Evolutionary conservation across 2,888 invertebrate genomes (phyloP).

Genomic region (Pollenia angustigena): DNA sequence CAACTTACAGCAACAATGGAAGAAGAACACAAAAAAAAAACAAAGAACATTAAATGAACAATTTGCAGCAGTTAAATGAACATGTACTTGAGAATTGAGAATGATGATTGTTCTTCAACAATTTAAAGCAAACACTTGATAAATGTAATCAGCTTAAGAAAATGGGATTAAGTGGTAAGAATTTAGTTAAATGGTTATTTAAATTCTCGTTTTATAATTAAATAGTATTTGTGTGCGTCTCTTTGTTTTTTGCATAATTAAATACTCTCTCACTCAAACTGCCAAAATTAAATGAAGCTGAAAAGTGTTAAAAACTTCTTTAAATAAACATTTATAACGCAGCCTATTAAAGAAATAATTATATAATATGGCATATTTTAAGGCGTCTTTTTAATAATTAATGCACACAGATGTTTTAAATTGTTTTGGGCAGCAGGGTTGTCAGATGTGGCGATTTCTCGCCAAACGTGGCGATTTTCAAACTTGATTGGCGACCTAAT

Average conservation of each 20-base stretch:
- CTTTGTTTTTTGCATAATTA: constrained; percentile 17
- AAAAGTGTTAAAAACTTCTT: constrained; percentile 3
- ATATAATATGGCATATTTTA: constrained; percentile 29
- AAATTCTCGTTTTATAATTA: constrained; percentile 35
- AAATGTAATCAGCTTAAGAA: constrained; percentile 52
- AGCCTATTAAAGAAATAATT: not conserved
- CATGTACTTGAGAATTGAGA: constrained; percentile 28
- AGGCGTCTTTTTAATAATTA: constrained; percentile 17
- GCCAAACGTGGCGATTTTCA: too few relatives aligned
- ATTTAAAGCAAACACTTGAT: constrained; percentile 63
- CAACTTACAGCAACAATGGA: not conserved
- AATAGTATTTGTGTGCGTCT: constrained; percentile 6
- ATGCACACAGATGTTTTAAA: constrained; percentile 2
- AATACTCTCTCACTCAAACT: not conserved
- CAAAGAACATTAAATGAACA: constrained; percentile 42
- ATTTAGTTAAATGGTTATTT: constrained; percentile 60
- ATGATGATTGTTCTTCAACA: constrained; percentile 60
- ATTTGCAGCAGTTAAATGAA: constrained; percentile 61
- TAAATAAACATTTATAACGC: constrained; percentile 18
- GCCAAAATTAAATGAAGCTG: not conserved
- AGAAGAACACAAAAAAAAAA: not conserved
- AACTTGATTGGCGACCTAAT: too few relatives aligned
- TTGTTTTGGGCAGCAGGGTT: not conserved
- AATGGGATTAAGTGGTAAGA: constrained; percentile 59
- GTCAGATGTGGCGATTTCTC: too few relatives aligned